A percentile compares a stretch with the other conserved stretches of the same genome.
Evolutionary conservation across 2,113 vertebrate genomes (phyloP).

Genomic region (Pavo muticus): DNA sequence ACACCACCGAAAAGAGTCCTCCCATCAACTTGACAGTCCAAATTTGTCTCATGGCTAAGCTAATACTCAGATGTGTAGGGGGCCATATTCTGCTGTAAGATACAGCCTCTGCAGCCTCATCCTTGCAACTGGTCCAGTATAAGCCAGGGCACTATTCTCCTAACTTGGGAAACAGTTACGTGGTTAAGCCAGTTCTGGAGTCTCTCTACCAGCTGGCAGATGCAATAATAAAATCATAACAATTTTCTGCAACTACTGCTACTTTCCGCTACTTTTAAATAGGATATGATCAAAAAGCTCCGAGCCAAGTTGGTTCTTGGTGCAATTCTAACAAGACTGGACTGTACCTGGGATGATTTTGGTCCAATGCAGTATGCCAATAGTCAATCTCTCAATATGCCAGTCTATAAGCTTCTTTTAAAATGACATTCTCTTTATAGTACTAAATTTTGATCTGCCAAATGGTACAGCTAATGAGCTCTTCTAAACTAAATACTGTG

Average conservation of each 20-base stretch:
- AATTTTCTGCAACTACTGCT: neutral
- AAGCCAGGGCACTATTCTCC: neutral
- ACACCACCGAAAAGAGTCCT: too few species aligned
- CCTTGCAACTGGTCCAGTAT: neutral
- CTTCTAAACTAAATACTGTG: neutral
- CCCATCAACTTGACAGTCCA: neutral
- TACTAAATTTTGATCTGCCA: constrained; percentile 35
- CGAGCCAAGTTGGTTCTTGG: neutral
- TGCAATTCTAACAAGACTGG: neutral
- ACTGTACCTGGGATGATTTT: neutral
- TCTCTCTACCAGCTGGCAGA: neutral
- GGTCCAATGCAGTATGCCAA: neutral
- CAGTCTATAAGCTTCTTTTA: neutral
- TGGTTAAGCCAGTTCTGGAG: neutral
- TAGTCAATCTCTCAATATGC: neutral
- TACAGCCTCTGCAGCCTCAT: neutral
- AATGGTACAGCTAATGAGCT: constrained; percentile 14
- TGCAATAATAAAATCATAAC: neutral
- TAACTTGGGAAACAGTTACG: neutral
- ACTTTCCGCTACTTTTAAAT: neutral
- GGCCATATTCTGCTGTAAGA: neutral
- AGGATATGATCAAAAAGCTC: neutral
- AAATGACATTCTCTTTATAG: neutral
- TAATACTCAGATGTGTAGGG: neutral
- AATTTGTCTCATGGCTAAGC: neutral